Conservation (phyloP, 2,888 invertebrate genomes). For the Tenthredo distinguenda region DNA sequence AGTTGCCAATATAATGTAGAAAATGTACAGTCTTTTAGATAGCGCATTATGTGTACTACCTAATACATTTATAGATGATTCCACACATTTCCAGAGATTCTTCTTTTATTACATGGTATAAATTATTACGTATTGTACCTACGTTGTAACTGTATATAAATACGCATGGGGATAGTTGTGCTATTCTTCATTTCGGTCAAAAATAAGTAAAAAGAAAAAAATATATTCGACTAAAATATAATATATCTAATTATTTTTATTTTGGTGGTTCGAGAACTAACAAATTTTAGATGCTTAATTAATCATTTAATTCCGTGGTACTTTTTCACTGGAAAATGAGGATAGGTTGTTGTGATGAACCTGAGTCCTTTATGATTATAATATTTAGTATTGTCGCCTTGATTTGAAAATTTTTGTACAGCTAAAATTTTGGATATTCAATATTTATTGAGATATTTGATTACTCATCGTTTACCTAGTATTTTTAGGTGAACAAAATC, state of each 20-base stretch:
- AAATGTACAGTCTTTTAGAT: conserved; percentile 34
- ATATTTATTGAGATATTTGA: neutral
- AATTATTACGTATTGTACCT: neutral
- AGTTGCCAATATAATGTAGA: conserved; percentile 27
- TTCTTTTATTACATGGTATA: neutral
- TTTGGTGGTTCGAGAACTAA: neutral
- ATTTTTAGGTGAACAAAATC: neutral
- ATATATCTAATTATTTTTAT: neutral
- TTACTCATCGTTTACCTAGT: neutral
- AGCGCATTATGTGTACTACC: neutral
- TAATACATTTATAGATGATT: neutral
- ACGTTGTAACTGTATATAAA: neutral
- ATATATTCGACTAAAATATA: conserved; percentile 20
- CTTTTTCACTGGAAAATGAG: neutral
- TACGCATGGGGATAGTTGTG: conserved; percentile 15
- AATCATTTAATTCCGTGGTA: neutral
- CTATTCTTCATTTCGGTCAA: conserved; percentile 32
- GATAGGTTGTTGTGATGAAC: too few species aligned
- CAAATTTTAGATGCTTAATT: neutral
- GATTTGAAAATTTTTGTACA: too few species aligned
- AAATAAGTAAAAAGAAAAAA: neutral
- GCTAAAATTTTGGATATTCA: neutral
- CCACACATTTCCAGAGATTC: neutral
- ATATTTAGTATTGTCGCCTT: neutral
- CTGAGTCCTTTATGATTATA: neutral